Conservation (phyloP, 2,113 vertebrate species). For the Ailurus styani region DNA sequence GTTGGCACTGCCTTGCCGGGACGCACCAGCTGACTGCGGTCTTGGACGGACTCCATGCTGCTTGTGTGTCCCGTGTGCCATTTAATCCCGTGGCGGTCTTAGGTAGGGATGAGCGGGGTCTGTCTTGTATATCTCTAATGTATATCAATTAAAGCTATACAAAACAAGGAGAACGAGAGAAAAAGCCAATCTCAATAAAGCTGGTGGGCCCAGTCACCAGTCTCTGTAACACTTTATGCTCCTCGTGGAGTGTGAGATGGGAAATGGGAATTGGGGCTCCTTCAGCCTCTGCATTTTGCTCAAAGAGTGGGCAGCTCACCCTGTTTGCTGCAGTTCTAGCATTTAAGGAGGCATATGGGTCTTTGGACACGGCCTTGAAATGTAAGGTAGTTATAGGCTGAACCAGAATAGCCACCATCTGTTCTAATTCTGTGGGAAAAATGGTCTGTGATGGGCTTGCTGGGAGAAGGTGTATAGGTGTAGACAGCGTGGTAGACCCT, state of each 20-base stretch:
- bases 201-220: not conserved
- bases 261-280: not conserved
- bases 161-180: not conserved
- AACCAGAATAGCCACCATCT: not conserved
- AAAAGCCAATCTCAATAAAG: not conserved
- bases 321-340: too few species aligned
- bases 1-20: rapidly evolving
- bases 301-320: not conserved
- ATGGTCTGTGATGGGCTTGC: too few species aligned
- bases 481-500: too few species aligned
- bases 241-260: not conserved
- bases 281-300: not conserved
- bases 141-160: not conserved
- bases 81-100: rapidly evolving
- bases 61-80: rapidly evolving
- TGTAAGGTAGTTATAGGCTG: not conserved
- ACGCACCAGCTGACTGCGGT: rapidly evolving
- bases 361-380: not conserved
- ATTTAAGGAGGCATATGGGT: not conserved
- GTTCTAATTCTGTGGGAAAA: not conserved
- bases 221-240: not conserved
- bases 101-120: rapidly evolving
- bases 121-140: rapidly evolving
- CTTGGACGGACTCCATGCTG: rapidly evolving
- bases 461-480: too few species aligned